Evolutionary conservation across 2,797 vertebrate genomes (phyloP).

Genomic region (Pseudochirops corinnae): DNA sequence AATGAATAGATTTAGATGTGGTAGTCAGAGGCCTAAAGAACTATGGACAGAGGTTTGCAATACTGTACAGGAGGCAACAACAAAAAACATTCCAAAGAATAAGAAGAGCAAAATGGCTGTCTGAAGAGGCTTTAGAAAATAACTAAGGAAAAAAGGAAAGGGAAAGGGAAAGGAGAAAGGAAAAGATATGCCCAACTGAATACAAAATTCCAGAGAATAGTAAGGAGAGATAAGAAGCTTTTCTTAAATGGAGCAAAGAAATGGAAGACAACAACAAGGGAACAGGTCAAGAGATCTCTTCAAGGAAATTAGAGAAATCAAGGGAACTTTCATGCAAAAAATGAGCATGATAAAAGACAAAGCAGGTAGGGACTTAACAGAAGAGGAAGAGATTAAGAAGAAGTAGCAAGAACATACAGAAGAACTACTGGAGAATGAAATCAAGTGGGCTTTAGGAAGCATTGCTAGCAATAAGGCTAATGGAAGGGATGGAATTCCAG

Average conservation of each 20-base stretch:
- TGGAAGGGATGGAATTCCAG: not conserved
- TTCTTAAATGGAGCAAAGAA: not conserved
- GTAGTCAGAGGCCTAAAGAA: not conserved
- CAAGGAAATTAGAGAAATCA: not conserved
- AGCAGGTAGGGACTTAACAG: not conserved
- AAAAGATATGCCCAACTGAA: not conserved
- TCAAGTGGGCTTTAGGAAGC: not conserved
- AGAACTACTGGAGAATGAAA: not conserved
- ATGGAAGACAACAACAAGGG: not conserved
- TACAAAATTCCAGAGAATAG: not conserved
- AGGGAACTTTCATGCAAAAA: not conserved
- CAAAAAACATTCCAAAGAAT: not conserved
- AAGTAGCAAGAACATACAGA: not conserved
- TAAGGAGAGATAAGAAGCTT: not conserved
- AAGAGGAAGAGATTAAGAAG: not conserved
- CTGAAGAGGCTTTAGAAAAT: not conserved
- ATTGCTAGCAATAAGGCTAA: not conserved
- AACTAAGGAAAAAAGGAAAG: not conserved
- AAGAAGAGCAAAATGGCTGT: not conserved
- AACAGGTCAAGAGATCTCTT: not conserved
- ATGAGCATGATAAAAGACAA: too few relatives aligned
- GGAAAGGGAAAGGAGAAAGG: not conserved
- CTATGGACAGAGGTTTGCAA: not conserved
- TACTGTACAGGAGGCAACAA: not conserved
- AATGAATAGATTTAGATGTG: not conserved